Evolutionary conservation across 2,113 vertebrate species (phyloP), one percentile per base, ranked within the genome.

Genomic region (Scartelaos histophorus): DNA sequence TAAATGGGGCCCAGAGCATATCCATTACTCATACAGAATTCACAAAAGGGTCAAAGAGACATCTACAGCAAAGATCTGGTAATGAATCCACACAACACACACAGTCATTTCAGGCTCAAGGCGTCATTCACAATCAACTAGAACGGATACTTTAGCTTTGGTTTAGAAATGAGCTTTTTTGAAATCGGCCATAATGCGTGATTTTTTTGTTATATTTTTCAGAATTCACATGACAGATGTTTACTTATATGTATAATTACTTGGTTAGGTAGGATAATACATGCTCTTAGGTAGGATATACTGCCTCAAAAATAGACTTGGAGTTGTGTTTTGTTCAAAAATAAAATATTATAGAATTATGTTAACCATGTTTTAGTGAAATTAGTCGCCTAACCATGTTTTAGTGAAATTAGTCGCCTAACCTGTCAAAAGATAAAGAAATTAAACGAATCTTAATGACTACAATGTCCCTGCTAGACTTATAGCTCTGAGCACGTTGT

Each of bases 1-100:
- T 84, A 87, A 89, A 87, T 85, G 76, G 84, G 76, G 87, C 54
- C 62, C 75, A 82, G 78, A 73, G 75, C 73, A 43, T 82, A 84
- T 84, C 84, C 78, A 82, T 84, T 85, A 85, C 81, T 84, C 78
- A 73, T 71, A 84, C 69, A 80, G 78, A 79, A 84, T 70, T 74
- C 70, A 58, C 19, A 3, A 75, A 71, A 47, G 76, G 80, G 79
- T 90, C 85, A 85, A 82, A 64, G 71, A 85, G 82, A 87, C 57
- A 2, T 70, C 72, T 72, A 80, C 78, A 69, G 62, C 67, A 53
- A 53, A 71, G 45, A 84, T 85, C 70, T 78, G 10, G 73, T 67
- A 80, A 83, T 79, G 67, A 75, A 85, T 79, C 70, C 56, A 66
- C 19, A 54, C 69, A 78, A 78, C 71, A 21, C 56, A 60, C 69